These are phyloP conservation scores for Pipra filicauda DNA, from an alignment of 2,113 vertebrate genomes.

Conservation along the genomic window DNA sequence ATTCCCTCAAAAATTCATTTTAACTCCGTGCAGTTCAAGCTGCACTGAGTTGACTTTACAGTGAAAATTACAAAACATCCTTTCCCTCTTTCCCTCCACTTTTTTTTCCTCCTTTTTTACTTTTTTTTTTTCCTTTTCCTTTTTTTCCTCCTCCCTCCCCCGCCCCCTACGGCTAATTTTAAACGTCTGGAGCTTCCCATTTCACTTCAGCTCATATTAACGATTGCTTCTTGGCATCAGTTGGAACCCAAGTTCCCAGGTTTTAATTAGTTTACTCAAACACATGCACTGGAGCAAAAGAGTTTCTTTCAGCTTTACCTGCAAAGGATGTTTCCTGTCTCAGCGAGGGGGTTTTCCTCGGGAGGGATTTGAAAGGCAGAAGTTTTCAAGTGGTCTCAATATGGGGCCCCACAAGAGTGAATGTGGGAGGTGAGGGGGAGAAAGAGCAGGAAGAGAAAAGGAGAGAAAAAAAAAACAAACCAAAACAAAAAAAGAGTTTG, in stretches of 20 bases:
- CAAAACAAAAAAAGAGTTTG: neutral
- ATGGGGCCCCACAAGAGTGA: neutral
- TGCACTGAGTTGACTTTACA: neutral
- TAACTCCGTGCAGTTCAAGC: conserved; percentile 33
- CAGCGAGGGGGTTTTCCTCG: neutral
- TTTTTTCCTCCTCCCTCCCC: neutral
- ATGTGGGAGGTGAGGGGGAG: conserved; percentile 37
- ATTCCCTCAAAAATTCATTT: neutral
- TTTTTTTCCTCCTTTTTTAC: neutral
- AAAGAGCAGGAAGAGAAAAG: neutral
- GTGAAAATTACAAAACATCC: neutral
- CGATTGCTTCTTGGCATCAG: neutral
- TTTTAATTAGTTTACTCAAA: conserved; percentile 66
- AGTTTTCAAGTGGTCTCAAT: conserved; percentile 48
- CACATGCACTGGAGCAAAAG: neutral
- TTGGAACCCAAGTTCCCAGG: conserved; percentile 19
- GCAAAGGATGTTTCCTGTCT: conserved; percentile 46
- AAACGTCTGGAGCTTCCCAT: conserved; percentile 25
- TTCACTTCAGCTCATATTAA: conserved; percentile 20
- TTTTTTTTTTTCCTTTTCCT: too few relatives aligned
- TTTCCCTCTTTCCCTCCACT: neutral
- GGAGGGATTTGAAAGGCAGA: conserved; percentile 4
- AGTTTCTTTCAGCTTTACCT: conserved; percentile 63
- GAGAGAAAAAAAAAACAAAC: neutral
- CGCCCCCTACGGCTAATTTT: neutral